A percentile compares a stretch with the other conserved stretches of the same genome.
These are phyloP conservation scores for Trochalopteron elliotii DNA, from an alignment of 2,113 vertebrate species.

Conservation along the genomic window DNA sequence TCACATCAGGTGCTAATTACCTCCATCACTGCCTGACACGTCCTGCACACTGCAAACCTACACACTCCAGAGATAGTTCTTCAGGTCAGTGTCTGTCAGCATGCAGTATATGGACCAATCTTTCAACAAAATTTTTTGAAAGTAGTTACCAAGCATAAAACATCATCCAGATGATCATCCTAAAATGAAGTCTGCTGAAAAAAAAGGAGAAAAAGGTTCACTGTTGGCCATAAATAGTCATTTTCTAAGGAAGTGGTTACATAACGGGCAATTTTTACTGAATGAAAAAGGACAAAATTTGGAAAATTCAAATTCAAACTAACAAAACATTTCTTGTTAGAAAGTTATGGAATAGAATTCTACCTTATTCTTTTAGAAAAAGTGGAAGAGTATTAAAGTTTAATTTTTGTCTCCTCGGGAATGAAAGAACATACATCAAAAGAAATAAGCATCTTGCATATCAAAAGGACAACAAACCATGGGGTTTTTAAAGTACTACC, in stretches of 20 bases:
- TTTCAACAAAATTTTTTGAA: neutral
- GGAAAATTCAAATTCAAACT: neutral
- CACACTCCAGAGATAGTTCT: neutral
- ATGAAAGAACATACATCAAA: neutral
- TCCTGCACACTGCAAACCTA: neutral
- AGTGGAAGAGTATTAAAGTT: neutral
- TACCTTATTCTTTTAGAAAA: neutral
- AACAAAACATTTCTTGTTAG: neutral
- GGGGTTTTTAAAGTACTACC: accelerated
- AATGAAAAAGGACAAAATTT: neutral
- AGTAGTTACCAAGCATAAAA: neutral
- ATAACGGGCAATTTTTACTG: neutral
- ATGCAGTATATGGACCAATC: neutral
- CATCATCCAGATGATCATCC: neutral
- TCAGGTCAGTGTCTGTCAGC: neutral
- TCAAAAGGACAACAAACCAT: neutral
- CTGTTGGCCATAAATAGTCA: neutral
- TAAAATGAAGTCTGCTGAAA: neutral
- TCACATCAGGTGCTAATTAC: neutral
- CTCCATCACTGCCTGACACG: neutral
- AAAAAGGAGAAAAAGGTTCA: neutral
- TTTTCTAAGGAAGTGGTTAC: neutral
- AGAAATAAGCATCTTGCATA: neutral
- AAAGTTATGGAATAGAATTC: neutral
- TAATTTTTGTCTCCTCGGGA: neutral